These are phyloP conservation scores for Dendrolimus pini DNA, from an alignment of 2,888 invertebrate genomes.

Conservation along the genomic window DNA sequence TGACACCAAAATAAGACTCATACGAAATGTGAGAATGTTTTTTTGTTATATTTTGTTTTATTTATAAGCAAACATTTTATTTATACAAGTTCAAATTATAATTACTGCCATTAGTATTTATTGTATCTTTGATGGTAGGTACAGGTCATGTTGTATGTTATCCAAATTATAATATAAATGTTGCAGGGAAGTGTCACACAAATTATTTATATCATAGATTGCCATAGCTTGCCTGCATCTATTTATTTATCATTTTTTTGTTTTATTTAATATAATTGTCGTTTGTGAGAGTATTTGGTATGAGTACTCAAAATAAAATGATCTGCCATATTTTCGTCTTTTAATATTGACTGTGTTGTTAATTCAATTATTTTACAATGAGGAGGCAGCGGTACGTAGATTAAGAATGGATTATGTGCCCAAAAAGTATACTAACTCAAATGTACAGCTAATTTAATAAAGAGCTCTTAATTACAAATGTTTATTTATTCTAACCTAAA, in stretches of 20 bases:
- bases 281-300: slow-evolving; percentile 67
- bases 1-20: slow-evolving; percentile 75
- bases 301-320: slow-evolving; percentile 72
- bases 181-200: slow-evolving; percentile 70
- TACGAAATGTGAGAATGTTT: slow-evolving; percentile 68
- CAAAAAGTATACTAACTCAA: slow-evolving; percentile 76
- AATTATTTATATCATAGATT: slow-evolving; percentile 68
- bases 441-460: slow-evolving; percentile 78
- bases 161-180: slow-evolving; percentile 46
- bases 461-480: slow-evolving; percentile 61
- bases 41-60: slow-evolving; percentile 65
- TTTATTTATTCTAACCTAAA: slow-evolving; percentile 19
- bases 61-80: slow-evolving; percentile 68
- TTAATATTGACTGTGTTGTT: slow-evolving; percentile 69
- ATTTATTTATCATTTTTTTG: slow-evolving; percentile 70
- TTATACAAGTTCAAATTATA: slow-evolving; percentile 66
- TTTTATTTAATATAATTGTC: slow-evolving; percentile 31
- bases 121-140: slow-evolving; percentile 52
- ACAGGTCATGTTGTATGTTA: slow-evolving; percentile 40
- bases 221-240: slow-evolving; percentile 75
- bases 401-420: slow-evolving; percentile 73
- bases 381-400: slow-evolving; percentile 61
- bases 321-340: slow-evolving; percentile 75
- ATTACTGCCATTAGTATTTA: slow-evolving; percentile 70
- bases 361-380: slow-evolving; percentile 54